Evolutionary conservation across 2,113 vertebrate genomes (phyloP).

Genomic region (Hippocampus abdominalis): DNA sequence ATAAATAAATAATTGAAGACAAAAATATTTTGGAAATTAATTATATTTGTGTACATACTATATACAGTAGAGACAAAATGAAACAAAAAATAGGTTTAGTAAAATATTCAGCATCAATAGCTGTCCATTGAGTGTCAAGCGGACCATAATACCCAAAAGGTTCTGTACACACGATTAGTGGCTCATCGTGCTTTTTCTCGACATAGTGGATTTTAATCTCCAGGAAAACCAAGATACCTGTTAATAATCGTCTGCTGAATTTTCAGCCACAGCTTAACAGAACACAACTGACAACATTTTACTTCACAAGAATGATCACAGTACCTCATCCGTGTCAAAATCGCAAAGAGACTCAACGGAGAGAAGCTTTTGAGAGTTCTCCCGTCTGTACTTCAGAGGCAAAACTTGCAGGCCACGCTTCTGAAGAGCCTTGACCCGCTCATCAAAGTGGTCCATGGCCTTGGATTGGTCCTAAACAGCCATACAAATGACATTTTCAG

Average conservation of each 20-base stretch:
- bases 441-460: slow-evolving; percentile 85
- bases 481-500: slow-evolving; percentile 18
- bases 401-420: slow-evolving; percentile 83
- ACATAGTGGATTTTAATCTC: neutral
- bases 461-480: slow-evolving; percentile 86
- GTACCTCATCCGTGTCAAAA: slow-evolving; percentile 84
- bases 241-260: neutral
- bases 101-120: too few species aligned
- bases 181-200: too few species aligned
- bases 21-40: too few species aligned
- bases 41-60: too few species aligned
- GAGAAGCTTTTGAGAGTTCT: slow-evolving; percentile 74
- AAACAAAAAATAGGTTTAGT: too few species aligned
- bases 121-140: too few species aligned
- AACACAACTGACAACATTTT: neutral
- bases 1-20: too few species aligned
- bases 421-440: slow-evolving; percentile 79
- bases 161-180: too few species aligned
- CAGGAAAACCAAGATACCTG: neutral
- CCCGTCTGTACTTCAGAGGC: slow-evolving; percentile 82
- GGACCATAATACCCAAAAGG: too few species aligned
- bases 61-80: too few species aligned
- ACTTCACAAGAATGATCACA: neutral
- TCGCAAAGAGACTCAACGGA: slow-evolving; percentile 91
- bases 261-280: neutral